Conservation (phyloP, 2,888 invertebrate genomes). For the Dasypolia templi region DNA sequence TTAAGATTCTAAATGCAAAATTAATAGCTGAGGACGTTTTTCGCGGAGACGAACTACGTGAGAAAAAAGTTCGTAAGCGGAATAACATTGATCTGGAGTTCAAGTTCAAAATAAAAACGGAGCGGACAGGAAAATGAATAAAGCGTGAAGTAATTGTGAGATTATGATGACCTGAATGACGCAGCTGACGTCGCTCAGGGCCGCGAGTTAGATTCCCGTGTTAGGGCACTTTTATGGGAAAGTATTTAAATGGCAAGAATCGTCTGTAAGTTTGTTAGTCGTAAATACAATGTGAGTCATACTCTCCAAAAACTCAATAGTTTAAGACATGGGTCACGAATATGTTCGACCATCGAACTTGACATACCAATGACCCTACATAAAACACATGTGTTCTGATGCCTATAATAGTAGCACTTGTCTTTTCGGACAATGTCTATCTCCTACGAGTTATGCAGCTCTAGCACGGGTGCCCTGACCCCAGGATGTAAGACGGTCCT, state of each 20-base stretch:
- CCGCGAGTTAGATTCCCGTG: constrained; percentile 12
- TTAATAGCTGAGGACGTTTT: constrained; percentile 35
- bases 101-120: constrained; percentile 54
- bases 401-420: neutral
- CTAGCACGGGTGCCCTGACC: neutral
- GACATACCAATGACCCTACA: neutral
- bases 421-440: neutral
- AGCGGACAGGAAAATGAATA: constrained; percentile 49
- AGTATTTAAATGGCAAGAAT: neutral
- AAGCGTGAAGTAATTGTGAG: constrained; percentile 31
- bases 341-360: neutral
- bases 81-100: constrained; percentile 53
- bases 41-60: constrained; percentile 30
- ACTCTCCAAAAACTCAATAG: neutral
- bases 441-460: neutral
- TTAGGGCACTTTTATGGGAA: neutral
- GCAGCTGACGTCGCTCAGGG: constrained; percentile 7
- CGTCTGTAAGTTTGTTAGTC: neutral
- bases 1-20: constrained; percentile 19
- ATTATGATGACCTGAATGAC: constrained; percentile 34
- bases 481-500: neutral
- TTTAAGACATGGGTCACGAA: neutral
- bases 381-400: neutral
- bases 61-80: constrained; percentile 10
- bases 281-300: neutral